Evolutionary conservation across 2,888 invertebrate species (phyloP), one percentile per base, ranked within the genome.

Genomic region (Ptilodon capucinus): DNA sequence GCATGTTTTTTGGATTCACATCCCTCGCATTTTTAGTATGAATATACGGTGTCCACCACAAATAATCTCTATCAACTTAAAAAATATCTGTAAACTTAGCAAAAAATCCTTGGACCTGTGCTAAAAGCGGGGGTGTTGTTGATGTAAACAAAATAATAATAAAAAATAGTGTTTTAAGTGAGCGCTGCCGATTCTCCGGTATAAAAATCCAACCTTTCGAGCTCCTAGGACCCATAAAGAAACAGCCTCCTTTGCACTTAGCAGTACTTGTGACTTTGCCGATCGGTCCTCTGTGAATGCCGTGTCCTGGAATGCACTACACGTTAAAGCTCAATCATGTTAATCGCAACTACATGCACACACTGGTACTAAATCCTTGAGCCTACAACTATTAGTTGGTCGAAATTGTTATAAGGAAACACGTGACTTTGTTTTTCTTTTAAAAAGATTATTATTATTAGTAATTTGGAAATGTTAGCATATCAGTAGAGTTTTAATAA

Each of bases 211-310:
- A 94, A 97, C 96, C 96, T 97, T 96, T 93, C 96, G 94, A 92
- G 96, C 96, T 94, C 96, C 96, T 93, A 96, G 95, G 92, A 96
- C 95, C 96, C 96, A 97, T 91, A 97, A 95, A 92, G 96, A 96
- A 93, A 97, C 95, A 93, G 97, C 97, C 94, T 97, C 96, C 94
- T 96, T 95, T 93, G 96, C 96, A 92, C 96, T 96, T 92, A 97
- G 94, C 92, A 96, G 95, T 93, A 94, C 94, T 93, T 95, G 94
- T 91, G 93, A 93, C 92, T 93, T 94, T 92, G 93, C 90, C 82
- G 93, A 90, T 84, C 86, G 89, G 90, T 92, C 92, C 90, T 86
- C 92, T 90, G 93, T 92, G 92, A 93, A 94, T 90, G 93, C 93
- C 90, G 93, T 90, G 88, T 94, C 94, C 94, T 95, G 93, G 71